These are phyloP conservation scores for Cynodonichthys magdalenae DNA, from an alignment of 2,797 vertebrate species.

Conservation along the genomic window DNA sequence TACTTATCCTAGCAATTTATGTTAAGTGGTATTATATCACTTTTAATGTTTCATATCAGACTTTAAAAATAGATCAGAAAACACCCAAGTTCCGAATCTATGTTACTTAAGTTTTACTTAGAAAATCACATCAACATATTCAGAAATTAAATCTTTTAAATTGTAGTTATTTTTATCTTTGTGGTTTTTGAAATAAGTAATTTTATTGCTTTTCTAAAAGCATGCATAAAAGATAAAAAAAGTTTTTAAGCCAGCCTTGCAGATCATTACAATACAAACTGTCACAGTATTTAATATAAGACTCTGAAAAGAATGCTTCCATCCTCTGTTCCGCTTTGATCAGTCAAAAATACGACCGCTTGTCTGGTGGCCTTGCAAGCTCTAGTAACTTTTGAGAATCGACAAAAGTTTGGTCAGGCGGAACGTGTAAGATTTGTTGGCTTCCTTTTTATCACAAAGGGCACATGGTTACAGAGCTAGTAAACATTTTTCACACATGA, in stretches of 20 bases:
- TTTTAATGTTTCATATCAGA: neutral
- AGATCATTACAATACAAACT: neutral
- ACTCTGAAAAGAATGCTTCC: neutral
- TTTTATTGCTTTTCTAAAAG: too few species aligned
- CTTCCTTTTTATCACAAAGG: conserved; percentile 12
- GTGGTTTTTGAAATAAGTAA: too few species aligned
- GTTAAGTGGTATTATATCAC: neutral
- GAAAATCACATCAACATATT: neutral
- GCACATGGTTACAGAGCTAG: conserved; percentile 9
- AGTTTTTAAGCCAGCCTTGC: too few species aligned
- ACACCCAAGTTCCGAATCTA: too few species aligned
- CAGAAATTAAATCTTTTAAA: neutral
- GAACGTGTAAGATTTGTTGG: conserved; percentile 14
- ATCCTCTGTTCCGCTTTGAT: neutral
- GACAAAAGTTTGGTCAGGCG: neutral
- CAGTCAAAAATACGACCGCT: neutral
- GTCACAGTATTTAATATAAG: neutral
- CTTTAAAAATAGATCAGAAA: neutral
- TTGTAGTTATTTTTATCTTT: too few species aligned
- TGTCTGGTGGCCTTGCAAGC: neutral
- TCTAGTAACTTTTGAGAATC: conserved; percentile 1
- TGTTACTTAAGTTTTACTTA: too few species aligned
- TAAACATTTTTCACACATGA: conserved; percentile 5
- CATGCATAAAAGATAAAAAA: neutral
- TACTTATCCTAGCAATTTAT: neutral